phyloP scores from a whole-genome alignment of 2,797 vertebrate species.

The Sandelia bainsii region DNA sequence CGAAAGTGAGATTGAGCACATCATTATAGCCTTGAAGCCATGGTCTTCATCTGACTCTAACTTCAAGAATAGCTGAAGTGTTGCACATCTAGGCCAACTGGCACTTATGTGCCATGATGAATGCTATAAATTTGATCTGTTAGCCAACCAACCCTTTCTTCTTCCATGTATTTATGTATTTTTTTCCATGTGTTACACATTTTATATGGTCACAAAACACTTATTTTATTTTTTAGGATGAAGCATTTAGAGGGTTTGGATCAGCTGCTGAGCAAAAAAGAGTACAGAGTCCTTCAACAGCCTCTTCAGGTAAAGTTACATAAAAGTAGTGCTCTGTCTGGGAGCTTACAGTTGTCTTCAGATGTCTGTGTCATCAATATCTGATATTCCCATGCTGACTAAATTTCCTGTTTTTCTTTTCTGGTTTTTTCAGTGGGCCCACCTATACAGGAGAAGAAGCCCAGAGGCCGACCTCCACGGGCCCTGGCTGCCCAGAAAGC shows the following conservation, averaged over 20 bases:
- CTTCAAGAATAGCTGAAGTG: constrained; percentile 52
- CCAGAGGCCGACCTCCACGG: constrained; percentile 95
- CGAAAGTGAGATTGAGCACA: constrained; percentile 54
- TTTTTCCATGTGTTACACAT: not conserved
- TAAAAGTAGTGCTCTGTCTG: not conserved
- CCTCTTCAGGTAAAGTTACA: constrained; percentile 87
- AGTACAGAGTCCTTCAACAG: constrained; percentile 89
- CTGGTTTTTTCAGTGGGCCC: constrained; percentile 76
- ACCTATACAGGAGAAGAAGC: constrained; percentile 90
- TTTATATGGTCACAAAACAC: constrained; percentile 14
- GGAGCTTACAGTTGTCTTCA: not conserved
- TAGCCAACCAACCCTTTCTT: constrained; percentile 1
- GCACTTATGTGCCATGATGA: constrained; percentile 38
- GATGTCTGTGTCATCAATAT: not conserved
- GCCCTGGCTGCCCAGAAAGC: constrained; percentile 88
- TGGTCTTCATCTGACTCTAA: constrained; percentile 32
- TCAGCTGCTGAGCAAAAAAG: constrained; percentile 90
- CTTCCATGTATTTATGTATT: not conserved
- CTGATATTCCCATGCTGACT: not conserved
- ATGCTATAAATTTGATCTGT: constrained; percentile 35
- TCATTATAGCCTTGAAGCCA: constrained; percentile 30
- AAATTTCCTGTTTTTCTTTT: constrained; percentile 37
- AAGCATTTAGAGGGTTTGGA: constrained; percentile 95
- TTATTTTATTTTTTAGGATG: constrained; percentile 86
- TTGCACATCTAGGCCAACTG: constrained; percentile 47